A percentile compares a stretch with the other conserved stretches of the same genome.
phyloP scores from a whole-genome alignment of 2,113 vertebrate species.

The Oncorhynchus masou region DNA sequence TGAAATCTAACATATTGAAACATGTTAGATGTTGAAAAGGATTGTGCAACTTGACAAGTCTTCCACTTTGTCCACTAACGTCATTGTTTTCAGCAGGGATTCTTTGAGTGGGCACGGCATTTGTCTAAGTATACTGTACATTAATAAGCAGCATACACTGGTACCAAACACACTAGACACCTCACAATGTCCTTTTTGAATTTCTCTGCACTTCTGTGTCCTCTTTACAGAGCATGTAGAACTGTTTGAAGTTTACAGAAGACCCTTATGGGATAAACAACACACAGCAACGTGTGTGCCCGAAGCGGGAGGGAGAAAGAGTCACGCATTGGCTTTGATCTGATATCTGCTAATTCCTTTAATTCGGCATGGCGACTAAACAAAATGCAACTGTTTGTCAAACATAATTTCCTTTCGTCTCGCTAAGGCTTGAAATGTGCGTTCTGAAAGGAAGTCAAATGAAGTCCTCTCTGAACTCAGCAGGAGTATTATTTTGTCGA shows the following conservation, averaged over 20 bases:
- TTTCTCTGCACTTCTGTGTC: constrained; percentile 8
- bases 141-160: neutral
- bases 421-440: constrained; percentile 31
- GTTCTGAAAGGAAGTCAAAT: constrained; percentile 31
- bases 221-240: constrained; percentile 10
- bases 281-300: constrained; percentile 42
- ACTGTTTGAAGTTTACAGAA: constrained; percentile 51
- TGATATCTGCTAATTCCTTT: constrained; percentile 56
- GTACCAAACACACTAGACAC: constrained; percentile 3
- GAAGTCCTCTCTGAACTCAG: constrained; percentile 9
- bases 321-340: constrained; percentile 57
- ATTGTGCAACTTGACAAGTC: neutral
- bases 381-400: constrained; percentile 66
- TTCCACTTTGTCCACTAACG: neutral
- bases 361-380: constrained; percentile 59
- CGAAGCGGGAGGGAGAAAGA: constrained; percentile 31
- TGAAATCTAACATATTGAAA: constrained; percentile 22
- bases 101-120: too few relatives aligned
- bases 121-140: too few relatives aligned
- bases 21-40: constrained; percentile 8
- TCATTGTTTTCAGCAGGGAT: neutral
- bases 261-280: constrained; percentile 69
- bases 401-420: constrained; percentile 68
- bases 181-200: neutral
- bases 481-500: neutral